phyloP scores from a whole-genome alignment of 2,113 vertebrate species.

The Ellobius talpinus region DNA sequence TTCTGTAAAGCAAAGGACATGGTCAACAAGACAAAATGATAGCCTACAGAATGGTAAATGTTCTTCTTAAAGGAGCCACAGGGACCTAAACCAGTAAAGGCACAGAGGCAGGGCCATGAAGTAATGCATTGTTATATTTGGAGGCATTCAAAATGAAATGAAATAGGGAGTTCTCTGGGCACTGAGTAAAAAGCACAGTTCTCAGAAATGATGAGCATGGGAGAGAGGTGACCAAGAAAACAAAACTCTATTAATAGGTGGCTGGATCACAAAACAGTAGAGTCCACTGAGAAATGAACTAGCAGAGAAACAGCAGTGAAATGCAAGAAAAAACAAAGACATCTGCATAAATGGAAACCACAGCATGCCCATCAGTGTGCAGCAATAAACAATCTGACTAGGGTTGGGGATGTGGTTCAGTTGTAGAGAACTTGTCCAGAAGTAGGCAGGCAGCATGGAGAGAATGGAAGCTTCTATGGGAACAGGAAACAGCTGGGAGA shows the following conservation, averaged over 20 bases:
- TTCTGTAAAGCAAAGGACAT: no score
- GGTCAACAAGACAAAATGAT: no score
- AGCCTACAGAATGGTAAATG: neutral
- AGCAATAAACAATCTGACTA: slow-evolving; percentile 21
- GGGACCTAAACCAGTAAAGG: slow-evolving; percentile 4
- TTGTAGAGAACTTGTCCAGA: neutral
- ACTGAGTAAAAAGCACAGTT: slow-evolving; percentile 21
- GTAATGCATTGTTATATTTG: slow-evolving; percentile 27
- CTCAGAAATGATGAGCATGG: slow-evolving; percentile 33
- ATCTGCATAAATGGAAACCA: slow-evolving; percentile 22
- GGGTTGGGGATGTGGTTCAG: neutral
- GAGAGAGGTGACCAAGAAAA: slow-evolving; percentile 34
- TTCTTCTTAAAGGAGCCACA: neutral
- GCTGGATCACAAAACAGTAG: slow-evolving; percentile 38
- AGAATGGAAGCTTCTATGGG: neutral
- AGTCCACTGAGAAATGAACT: neutral
- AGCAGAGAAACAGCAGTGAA: slow-evolving; percentile 30
- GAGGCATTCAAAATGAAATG: neutral
- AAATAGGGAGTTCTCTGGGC: neutral
- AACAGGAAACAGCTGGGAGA: slow-evolving; percentile 10
- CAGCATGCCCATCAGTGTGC: neutral
- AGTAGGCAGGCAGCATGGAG: neutral
- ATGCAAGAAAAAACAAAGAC: slow-evolving; percentile 57
- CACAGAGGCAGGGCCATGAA: neutral
- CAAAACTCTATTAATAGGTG: slow-evolving; percentile 38